Percentiles rank a stretch among this genome's conserved stretches.
These are phyloP conservation scores for Willowsia nigromaculata DNA, from an alignment of 2,888 invertebrate species.

Conservation along the genomic window DNA sequence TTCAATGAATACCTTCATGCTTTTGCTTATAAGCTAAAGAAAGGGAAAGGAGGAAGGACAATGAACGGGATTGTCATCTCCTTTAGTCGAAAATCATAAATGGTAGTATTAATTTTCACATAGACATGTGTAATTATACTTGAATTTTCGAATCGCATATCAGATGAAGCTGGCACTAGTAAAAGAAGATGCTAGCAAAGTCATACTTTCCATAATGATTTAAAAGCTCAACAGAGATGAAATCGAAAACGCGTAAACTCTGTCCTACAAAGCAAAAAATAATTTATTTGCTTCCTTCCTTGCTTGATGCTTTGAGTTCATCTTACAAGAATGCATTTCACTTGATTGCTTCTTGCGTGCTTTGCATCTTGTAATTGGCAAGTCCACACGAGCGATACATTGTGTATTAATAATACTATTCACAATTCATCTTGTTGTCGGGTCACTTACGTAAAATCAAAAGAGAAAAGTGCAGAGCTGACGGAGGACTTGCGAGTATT, in stretches of 20 bases:
- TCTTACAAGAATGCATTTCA: neutral
- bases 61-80: neutral
- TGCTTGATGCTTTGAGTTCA: neutral
- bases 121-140: no score
- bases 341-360: no score
- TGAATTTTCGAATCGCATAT: no score
- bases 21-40: neutral
- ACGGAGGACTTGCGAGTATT: neutral
- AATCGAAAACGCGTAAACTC: slow-evolving; percentile 52
- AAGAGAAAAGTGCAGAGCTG: neutral
- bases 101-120: neutral
- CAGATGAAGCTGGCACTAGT: no score
- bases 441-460: slow-evolving; percentile 14
- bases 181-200: no score
- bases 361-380: no score
- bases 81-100: neutral
- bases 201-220: no score
- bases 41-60: neutral
- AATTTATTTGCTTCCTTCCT: neutral
- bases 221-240: slow-evolving; percentile 13
- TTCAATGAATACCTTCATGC: no score
- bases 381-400: no score
- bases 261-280: neutral
- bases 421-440: neutral
- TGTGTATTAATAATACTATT: neutral